Evolutionary conservation across 2,888 invertebrate species (phyloP), one percentile per base, ranked within the genome.

Genomic region (Torymus aiolomorphi): DNA sequence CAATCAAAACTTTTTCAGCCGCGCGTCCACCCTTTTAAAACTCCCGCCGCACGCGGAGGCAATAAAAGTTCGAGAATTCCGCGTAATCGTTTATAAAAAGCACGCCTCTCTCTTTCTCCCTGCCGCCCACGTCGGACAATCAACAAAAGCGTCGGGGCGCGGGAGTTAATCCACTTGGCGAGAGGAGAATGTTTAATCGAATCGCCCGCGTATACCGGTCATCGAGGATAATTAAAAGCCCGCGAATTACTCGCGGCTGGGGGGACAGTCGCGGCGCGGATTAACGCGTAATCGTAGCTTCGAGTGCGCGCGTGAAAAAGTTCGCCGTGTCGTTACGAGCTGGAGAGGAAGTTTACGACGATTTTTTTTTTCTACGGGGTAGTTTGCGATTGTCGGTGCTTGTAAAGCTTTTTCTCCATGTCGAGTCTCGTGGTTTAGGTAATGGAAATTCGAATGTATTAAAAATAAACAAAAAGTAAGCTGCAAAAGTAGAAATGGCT

Each of bases 161-260:
- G 42, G 8, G 71, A 61, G 61, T 66, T 71, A 70, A 70, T 71
- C 66, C 71, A 66, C 63, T 75, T 31, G 49, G 66, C 54, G 24
- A 51, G n/a, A 31, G 62, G 67, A 18, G 69, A 70, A 71, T 65
- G 73, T 74, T 78, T 71, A 75, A 79, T 75, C 75, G 70, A 70
- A 70, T 74, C 57, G 31, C 13, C 14, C 54, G 42, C n/a, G 56
- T 1, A 20, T 14, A 10, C n/a, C 31, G 54, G 56, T 65, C 61
- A 78, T 63, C 49, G 65, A 57, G 70, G 74, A 79, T 79, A 79
- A 79, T 79, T 79, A 79, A 79, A 79, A 75, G 79, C 42, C 79
- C 75, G 63, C 65, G 74, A 70, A 79, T 79, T 70, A 70, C 57
- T 70, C 57, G 70, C 2, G 16, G 10, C 5, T 42, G 42, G 31